These are phyloP conservation scores for Dasysyrphus albostriatus DNA, from an alignment of 2,888 invertebrate genomes.

Conservation along the genomic window DNA sequence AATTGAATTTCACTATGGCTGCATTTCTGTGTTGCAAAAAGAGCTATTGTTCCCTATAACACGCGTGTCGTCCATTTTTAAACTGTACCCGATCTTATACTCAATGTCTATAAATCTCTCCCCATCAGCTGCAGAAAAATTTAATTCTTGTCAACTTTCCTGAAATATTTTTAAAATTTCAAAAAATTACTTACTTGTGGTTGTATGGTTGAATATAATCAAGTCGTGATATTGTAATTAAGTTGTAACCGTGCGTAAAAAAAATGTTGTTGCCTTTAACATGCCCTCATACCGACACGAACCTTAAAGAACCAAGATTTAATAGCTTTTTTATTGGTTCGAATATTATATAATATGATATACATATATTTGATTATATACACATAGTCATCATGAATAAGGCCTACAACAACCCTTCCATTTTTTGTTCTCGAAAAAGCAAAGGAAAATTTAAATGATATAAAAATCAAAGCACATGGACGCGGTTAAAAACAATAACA, in stretches of 20 bases:
- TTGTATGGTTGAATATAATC: neutral
- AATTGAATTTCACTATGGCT: too few relatives aligned
- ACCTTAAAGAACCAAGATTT: conserved; percentile 18
- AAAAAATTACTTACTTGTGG: neutral
- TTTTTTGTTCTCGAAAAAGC: neutral
- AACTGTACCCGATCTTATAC: too few relatives aligned
- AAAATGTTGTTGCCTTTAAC: conserved; percentile 17
- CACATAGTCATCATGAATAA: neutral
- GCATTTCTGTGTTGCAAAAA: too few relatives aligned
- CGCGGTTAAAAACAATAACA: neutral
- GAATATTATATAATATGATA: too few relatives aligned
- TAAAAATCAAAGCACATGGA: conserved; percentile 31
- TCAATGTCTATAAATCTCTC: too few relatives aligned
- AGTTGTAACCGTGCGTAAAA: conserved; percentile 53
- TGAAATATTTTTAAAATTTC: too few relatives aligned
- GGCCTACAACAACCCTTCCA: too few relatives aligned
- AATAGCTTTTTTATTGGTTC: conserved; percentile 20
- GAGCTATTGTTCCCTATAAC: too few relatives aligned
- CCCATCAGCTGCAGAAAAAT: too few relatives aligned
- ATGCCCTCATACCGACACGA: conserved; percentile 14
- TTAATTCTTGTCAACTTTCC: too few relatives aligned
- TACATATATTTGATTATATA: too few relatives aligned
- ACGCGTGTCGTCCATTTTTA: too few relatives aligned
- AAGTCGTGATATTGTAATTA: conserved; percentile 46
- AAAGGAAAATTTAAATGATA: conserved; percentile 21